phyloP scores from a whole-genome alignment of 2,888 invertebrate species.

The Mesorhabditis spiculigera region DNA sequence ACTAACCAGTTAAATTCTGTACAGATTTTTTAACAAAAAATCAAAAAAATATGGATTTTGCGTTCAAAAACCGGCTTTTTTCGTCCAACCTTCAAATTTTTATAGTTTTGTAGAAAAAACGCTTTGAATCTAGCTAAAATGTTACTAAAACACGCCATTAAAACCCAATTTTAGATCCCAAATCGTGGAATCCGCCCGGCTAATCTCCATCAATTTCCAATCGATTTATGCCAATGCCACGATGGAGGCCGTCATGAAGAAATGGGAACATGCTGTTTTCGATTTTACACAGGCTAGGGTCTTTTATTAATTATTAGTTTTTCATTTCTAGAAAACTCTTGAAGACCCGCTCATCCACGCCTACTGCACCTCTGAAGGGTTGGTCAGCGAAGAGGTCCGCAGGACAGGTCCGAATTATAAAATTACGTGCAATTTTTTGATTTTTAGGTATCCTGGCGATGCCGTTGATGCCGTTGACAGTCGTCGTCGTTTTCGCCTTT shows the following conservation, averaged over 20 bases:
- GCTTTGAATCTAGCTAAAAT: too few species aligned
- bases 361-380: constrained; percentile 52
- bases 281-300: background rate
- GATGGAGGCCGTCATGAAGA: constrained; percentile 46
- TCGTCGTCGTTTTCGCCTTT: constrained; percentile 51
- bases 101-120: background rate
- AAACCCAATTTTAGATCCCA: constrained; percentile 37
- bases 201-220: constrained; percentile 57
- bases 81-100: too few species aligned
- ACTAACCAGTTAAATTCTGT: too few species aligned
- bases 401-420: constrained; percentile 40
- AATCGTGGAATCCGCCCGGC: constrained; percentile 43
- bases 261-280: constrained; percentile 41
- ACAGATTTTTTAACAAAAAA: too few species aligned
- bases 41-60: too few species aligned
- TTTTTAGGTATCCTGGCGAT: constrained; percentile 47
- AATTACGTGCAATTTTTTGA: constrained; percentile 8
- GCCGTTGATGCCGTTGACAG: constrained; percentile 52
- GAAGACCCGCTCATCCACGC: constrained; percentile 44
- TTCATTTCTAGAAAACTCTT: constrained; percentile 42
- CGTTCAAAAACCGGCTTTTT: too few species aligned
- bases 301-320: too few species aligned
- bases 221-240: constrained; percentile 52
- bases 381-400: constrained; percentile 55
- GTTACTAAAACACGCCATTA: background rate